phyloP scores from a whole-genome alignment of 2,113 vertebrate genomes.

The Nicator chloris region DNA sequence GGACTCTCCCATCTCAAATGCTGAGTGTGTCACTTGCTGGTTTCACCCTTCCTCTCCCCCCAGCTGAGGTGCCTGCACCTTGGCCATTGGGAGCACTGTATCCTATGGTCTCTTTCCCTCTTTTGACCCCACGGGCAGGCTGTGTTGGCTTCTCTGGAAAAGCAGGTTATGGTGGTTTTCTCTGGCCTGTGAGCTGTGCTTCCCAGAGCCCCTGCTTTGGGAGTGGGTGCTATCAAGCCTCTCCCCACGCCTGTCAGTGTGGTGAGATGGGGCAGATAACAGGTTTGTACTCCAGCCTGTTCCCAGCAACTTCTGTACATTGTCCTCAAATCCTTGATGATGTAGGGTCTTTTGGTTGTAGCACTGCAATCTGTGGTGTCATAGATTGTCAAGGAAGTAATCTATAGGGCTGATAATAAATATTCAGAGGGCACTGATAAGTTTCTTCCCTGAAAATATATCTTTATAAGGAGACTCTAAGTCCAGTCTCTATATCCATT shows the following conservation, averaged over 20 bases:
- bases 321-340: background rate
- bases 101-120: background rate
- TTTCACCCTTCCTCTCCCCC: background rate
- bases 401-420: background rate
- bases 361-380: background rate
- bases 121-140: background rate
- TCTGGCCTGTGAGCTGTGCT: background rate
- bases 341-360: background rate
- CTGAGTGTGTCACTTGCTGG: background rate
- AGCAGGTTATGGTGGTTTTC: background rate
- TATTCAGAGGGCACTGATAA: background rate
- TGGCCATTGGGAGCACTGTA: background rate
- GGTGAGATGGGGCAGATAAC: background rate
- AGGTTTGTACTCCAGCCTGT: background rate
- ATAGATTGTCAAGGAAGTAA: background rate
- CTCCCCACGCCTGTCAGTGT: background rate
- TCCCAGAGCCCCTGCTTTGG: background rate
- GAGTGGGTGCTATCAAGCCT: background rate
- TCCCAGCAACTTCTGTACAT: accelerated
- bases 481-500: background rate
- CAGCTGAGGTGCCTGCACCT: background rate
- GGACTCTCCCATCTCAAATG: background rate
- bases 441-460: background rate
- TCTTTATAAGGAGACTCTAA: background rate
- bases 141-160: background rate